Evolutionary conservation across 2,797 vertebrate species (phyloP).

Genomic region (Ctenopoma kingsleyae): DNA sequence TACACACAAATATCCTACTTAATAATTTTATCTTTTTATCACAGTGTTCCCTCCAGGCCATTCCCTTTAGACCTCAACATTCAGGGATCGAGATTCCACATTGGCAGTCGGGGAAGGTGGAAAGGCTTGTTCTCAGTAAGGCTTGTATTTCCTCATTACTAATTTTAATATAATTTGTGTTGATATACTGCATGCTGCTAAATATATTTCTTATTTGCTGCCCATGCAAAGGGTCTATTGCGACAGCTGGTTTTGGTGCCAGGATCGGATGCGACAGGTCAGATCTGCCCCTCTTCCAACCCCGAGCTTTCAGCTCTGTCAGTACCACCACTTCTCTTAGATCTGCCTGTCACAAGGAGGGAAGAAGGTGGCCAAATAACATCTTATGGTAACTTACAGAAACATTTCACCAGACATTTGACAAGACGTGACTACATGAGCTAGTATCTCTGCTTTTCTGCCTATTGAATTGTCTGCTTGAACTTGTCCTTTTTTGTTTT

Average conservation of each 20-base stretch:
- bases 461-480: constrained; percentile 12
- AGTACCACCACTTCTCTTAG: constrained; percentile 86
- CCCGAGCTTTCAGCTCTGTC: constrained; percentile 84
- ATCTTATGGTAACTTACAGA: constrained; percentile 85
- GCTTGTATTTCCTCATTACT: constrained; percentile 1
- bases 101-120: constrained; percentile 89
- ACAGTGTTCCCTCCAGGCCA: constrained; percentile 84
- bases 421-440: background rate
- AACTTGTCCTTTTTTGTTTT: constrained; percentile 10
- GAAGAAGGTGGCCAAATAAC: constrained; percentile 77
- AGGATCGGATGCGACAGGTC: constrained; percentile 87
- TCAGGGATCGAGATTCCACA: constrained; percentile 88
- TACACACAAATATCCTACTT: constrained; percentile 32
- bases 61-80: constrained; percentile 88
- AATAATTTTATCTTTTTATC: constrained; percentile 59
- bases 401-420: constrained; percentile 4
- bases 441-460: background rate
- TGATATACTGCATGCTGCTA: too few relatives aligned
- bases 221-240: constrained; percentile 88
- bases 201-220: background rate
- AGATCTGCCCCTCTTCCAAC: constrained; percentile 86
- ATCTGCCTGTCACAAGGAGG: constrained; percentile 60
- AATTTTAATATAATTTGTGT: background rate
- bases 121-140: constrained; percentile 92
- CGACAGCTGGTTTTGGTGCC: constrained; percentile 94